Evolutionary conservation across 2,113 vertebrate genomes (phyloP), one percentile per base, ranked within the genome.

Genomic region (Nycticorax nycticorax): DNA sequence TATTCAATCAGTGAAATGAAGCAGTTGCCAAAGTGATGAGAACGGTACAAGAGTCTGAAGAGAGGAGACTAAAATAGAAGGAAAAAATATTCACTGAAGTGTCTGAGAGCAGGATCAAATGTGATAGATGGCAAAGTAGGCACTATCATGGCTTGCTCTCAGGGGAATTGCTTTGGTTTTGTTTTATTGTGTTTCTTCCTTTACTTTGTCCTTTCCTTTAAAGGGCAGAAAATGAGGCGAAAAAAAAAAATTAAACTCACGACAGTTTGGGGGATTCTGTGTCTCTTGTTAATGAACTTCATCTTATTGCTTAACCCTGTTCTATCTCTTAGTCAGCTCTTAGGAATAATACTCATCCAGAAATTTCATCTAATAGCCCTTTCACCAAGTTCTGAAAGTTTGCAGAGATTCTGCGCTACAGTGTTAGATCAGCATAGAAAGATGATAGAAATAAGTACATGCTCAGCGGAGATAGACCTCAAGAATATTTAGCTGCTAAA

Each of bases 241-340:
- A 0, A 23, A 16, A 0, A 24, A 14, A 14, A 13, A 13, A 43
- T 15, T 82, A 60, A 47, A 41, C 21, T 73, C 26, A 55, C 7
- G 26, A 23, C 24, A 59, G 10, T 30, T 41, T 57, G 11, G 16
- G 15, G 28, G 24, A 59, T 80, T 43, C 43, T 80, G 6, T 66
- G 6, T 53, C 24, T 81, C 28, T 66, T 82, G 4, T 24, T 73
- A 79, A 69, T 69, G 30, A 90, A 66, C 5, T 21, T 79, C 24
- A 8, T 60, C 12, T 35, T 90, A 56, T 16, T 68, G 6, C 7
- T 63, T 85, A 59, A 63, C 10, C 4, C 0, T 81, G 28, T 43
- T 89, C 8, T 45, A 15, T 59, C 8, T 57, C 24, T 88, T 69
- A 22, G 14, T 2, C 18, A 89, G 4, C 6, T 84, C 22, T 77